These are phyloP conservation scores for Sogatella furcifera DNA, from an alignment of 1,140 invertebrate species.

Conservation along the genomic window DNA sequence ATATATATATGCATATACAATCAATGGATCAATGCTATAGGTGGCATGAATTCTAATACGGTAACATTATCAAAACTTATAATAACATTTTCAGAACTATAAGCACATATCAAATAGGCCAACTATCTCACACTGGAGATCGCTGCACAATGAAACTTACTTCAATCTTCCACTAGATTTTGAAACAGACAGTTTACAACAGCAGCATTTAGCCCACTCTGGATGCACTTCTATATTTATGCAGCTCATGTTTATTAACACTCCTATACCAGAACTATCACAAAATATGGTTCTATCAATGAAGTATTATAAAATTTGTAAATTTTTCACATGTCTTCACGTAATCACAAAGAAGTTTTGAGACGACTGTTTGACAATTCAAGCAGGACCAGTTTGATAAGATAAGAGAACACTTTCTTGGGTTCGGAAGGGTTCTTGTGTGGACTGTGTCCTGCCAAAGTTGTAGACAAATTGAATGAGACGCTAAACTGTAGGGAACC, in stretches of 20 bases:
- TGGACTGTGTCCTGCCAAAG: neutral
- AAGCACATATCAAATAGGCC: too few species aligned
- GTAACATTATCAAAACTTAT: too few species aligned
- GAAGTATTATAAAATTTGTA: too few species aligned
- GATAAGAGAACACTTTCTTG: neutral
- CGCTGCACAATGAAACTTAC: neutral
- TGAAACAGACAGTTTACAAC: neutral
- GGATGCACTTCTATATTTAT: neutral
- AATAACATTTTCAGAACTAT: too few species aligned
- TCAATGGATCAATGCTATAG: too few species aligned
- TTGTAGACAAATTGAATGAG: neutral
- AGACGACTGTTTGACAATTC: neutral
- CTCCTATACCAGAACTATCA: neutral
- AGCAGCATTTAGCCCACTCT: neutral
- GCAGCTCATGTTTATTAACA: neutral
- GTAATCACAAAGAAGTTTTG: neutral
- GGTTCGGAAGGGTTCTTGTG: neutral
- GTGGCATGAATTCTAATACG: too few species aligned
- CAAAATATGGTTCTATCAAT: too few species aligned
- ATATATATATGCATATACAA: too few species aligned
- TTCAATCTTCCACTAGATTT: neutral
- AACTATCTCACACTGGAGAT: neutral
- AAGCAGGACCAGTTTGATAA: neutral
- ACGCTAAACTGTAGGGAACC: neutral
- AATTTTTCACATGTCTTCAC: too few species aligned